Base-by-base conservation (phyloP, 2,888 invertebrate species). In the Schizaphis graminum region DNA sequence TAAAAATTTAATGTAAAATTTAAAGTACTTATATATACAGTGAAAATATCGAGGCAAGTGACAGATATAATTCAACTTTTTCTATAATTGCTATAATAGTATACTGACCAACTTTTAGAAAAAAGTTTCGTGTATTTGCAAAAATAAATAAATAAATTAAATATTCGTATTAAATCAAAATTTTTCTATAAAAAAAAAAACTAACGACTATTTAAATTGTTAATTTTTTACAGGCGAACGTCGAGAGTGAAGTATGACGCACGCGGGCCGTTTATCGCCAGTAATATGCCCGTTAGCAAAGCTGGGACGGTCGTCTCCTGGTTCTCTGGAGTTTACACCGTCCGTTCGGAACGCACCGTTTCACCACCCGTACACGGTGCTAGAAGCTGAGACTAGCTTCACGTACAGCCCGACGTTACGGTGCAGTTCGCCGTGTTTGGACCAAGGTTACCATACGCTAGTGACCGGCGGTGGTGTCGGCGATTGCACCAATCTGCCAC, bases 391-490 rank as follows among this genome's bases (percentile, higher is more conserved):
- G 49, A 88, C 88, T 57, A 92, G 92, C 91, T 91, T 92, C 16
- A 88, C 89, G 26, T 94, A 94, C 84, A 94, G 93, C 13, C 94
- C 94, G 61, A 95, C 95, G 94, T 94, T 95, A 95, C 96, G 96
- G 35, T 96, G 97, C 95, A 96, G 96, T 95, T 97, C 97, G 95
- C 97, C 98, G 86, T 97, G 97, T 95, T 96, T 98, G 85, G 98
- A 98, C 96, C 98, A 98, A 96, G 98, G 98, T 3, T 98, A 98
- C 96, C 98, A 98, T 95, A 98, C 98, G 16, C 96, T 98, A 94
- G 97, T 97, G 0, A 96, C 97, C 96, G 97, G 95, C 96, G 89
- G 44, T 61, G 87, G 87, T 87, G 93, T 90, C 91, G 94, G 94
- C 93, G 95, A 77, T 57, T 57, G 89, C 77, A 28, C 44, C 85